Conservation (phyloP, 2,888 invertebrate genomes). For the Andrena minutula region DNA sequence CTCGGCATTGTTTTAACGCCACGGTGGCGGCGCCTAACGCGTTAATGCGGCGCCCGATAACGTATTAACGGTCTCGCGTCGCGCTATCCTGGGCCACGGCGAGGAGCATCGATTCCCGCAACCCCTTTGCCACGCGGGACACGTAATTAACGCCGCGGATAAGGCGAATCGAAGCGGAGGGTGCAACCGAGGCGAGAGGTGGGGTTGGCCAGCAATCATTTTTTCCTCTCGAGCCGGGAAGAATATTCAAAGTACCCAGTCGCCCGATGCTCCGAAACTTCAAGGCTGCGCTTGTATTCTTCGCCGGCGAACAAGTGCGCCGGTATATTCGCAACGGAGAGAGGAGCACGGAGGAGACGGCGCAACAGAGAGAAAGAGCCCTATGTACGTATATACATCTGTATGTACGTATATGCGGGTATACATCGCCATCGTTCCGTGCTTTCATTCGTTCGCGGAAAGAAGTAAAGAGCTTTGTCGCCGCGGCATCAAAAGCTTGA, state of each 20-base stretch:
- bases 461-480: conserved; percentile 80
- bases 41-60: conserved; percentile 44
- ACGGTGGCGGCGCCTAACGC: conserved; percentile 16
- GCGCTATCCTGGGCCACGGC: too few relatives aligned
- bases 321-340: conserved; percentile 22
- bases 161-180: conserved; percentile 1
- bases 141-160: conserved; percentile 48
- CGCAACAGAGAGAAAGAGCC: conserved; percentile 16
- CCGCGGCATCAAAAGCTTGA: conserved; percentile 80
- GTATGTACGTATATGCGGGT: conserved; percentile 58
- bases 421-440: conserved; percentile 74
- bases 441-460: conserved; percentile 78
- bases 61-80: conserved; percentile 25
- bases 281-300: conserved; percentile 36
- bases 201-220: conserved; percentile 46
- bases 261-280: conserved; percentile 59
- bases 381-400: conserved; percentile 49
- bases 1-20: conserved; percentile 61
- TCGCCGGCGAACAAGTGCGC: conserved; percentile 33
- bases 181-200: background rate
- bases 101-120: background rate
- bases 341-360: background rate
- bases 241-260: conserved; percentile 66
- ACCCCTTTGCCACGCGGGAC: background rate
- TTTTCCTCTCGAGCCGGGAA: conserved; percentile 41